phyloP scores from a whole-genome alignment of 2,888 invertebrate species.

The Chymomyza fuscimana region DNA sequence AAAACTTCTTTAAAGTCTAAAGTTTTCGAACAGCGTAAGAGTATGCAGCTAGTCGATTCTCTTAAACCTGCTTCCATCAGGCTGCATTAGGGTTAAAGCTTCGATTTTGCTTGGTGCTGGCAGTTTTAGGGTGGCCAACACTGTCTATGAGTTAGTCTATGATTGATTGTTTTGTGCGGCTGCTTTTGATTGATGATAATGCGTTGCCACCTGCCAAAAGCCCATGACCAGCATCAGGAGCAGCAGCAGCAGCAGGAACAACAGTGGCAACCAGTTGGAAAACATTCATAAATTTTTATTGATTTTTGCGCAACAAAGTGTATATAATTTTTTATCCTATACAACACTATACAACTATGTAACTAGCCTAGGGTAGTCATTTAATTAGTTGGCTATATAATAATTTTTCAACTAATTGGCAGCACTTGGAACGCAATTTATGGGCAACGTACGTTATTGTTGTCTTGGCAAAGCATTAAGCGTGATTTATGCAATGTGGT shows the following conservation, averaged over 20 bases:
- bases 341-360: too few species aligned
- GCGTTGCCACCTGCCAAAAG: conserved; percentile 1
- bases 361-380: conserved; percentile 19
- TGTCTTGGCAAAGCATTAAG: conserved; percentile 49
- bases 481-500: conserved; percentile 48
- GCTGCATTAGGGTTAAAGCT: background rate
- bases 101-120: background rate
- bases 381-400: conserved; percentile 70
- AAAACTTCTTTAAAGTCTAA: too few species aligned
- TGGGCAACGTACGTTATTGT: conserved; percentile 25
- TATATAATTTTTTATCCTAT: background rate
- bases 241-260: too few species aligned
- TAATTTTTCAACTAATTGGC: conserved; percentile 70
- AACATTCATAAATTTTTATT: background rate
- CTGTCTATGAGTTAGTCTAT: conserved; percentile 30
- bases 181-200: conserved; percentile 63
- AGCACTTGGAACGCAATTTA: conserved; percentile 71
- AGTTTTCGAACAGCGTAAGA: background rate
- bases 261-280: background rate
- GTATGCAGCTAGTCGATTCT: background rate
- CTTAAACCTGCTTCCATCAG: background rate
- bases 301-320: background rate
- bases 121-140: conserved; percentile 35
- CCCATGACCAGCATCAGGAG: background rate
- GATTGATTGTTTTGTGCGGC: conserved; percentile 55